These are phyloP conservation scores for Drosophila mimetica DNA, from an alignment of 2,888 invertebrate species.

Conservation along the genomic window DNA sequence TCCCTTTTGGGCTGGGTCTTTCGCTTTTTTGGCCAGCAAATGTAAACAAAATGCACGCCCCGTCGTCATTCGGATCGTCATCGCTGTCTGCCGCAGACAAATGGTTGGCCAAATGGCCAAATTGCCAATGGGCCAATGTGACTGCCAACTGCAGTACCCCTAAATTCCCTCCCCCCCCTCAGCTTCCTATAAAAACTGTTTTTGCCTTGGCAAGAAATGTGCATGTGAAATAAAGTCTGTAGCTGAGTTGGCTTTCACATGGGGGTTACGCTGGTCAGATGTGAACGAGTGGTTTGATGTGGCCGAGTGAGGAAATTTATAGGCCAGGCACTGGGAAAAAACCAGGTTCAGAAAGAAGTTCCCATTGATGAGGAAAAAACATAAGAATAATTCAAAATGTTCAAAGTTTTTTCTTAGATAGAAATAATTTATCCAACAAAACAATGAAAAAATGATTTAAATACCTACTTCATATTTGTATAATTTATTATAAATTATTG, in stretches of 20 bases:
- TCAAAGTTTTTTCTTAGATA: no score
- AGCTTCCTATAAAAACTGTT: constrained; percentile 6
- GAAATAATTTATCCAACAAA: background rate
- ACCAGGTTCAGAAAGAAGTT: no score
- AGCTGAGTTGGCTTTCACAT: constrained; percentile 33
- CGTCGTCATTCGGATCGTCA: constrained; percentile 50
- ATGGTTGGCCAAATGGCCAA: constrained; percentile 73
- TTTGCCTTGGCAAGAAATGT: constrained; percentile 67
- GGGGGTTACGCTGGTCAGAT: constrained; percentile 32
- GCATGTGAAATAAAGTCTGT: constrained; percentile 58
- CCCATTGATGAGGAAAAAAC: no score
- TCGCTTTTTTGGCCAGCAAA: constrained; percentile 56
- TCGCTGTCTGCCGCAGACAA: constrained; percentile 69
- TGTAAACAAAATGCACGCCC: constrained; percentile 77
- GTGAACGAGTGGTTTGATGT: constrained; percentile 58
- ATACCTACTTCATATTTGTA: no score
- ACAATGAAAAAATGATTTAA: no score
- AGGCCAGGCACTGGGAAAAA: constrained; percentile 23
- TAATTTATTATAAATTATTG: no score
- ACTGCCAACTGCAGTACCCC: constrained; percentile 65
- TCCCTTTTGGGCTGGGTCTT: constrained; percentile 22
- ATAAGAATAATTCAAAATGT: no score
- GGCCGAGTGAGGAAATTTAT: constrained; percentile 64
- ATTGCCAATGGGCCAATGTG: constrained; percentile 67
- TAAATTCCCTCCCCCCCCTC: background rate